Percentiles rank a stretch among this genome's conserved stretches.
phyloP scores from a whole-genome alignment of 2,113 vertebrate genomes.

The Tretioscincus oriximinensis region DNA sequence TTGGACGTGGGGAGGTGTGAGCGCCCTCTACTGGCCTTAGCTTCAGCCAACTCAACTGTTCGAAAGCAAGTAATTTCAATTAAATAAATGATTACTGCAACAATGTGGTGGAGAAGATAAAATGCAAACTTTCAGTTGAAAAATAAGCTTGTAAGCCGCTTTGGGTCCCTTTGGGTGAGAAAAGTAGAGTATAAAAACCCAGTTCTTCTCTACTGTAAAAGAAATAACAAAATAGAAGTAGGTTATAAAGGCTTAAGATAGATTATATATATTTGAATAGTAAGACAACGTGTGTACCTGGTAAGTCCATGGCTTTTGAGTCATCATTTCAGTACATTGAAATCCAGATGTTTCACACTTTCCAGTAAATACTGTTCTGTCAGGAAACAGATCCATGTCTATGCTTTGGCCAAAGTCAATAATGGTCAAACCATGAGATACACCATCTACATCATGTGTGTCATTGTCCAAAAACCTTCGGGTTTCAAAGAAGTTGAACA shows the following conservation, averaged over 20 bases:
- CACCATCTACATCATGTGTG: slow-evolving; percentile 71
- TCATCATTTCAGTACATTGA: slow-evolving; percentile 93
- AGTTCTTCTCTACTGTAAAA: too few species aligned
- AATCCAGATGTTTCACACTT: slow-evolving; percentile 91
- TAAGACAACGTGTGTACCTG: slow-evolving; percentile 76
- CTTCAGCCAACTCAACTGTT: too few species aligned
- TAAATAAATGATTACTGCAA: too few species aligned
- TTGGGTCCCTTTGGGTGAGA: too few species aligned
- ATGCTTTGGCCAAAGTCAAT: slow-evolving; percentile 94
- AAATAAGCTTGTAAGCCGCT: too few species aligned
- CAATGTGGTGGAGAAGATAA: too few species aligned
- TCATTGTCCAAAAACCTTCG: slow-evolving; percentile 87
- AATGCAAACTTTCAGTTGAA: too few species aligned
- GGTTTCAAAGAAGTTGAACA: background rate
- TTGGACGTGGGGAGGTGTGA: too few species aligned
- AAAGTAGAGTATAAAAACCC: too few species aligned
- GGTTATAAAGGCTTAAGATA: background rate
- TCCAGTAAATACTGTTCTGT: slow-evolving; percentile 83
- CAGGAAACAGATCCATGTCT: slow-evolving; percentile 89
- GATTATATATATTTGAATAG: background rate
- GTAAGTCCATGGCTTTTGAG: slow-evolving; percentile 87
- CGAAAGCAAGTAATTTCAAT: too few species aligned
- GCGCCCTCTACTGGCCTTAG: too few species aligned
- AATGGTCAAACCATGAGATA: slow-evolving; percentile 84
- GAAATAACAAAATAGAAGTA: background rate